Evolutionary conservation across 1,140 invertebrate genomes (phyloP), one percentile per base, ranked within the genome.

Genomic region (Odontomachus brunneus): DNA sequence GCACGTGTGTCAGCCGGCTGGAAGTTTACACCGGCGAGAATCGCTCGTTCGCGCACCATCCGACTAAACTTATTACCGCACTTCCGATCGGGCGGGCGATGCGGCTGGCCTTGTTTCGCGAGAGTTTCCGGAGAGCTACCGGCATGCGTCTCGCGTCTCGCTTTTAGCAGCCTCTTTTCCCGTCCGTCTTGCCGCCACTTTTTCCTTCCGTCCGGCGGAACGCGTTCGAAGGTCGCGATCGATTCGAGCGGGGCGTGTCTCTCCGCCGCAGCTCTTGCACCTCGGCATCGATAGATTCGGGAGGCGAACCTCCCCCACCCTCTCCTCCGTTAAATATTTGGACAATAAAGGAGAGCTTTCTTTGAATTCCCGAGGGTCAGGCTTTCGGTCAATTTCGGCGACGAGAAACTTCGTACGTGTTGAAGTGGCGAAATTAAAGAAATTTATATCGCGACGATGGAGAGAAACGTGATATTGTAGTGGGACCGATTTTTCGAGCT

Each of bases 1-100:
- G 74, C 88, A 89, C 88, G 86, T 88, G 88, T 84, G 86, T 84
- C 76, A 81, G 74, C 75, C 74, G 74, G 48, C 60, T 57, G 53
- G 29, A 83, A 88, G 51, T 88, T 88, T 83, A 88, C 60, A 53
- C 66, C 49, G 19, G 33, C 51, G 67, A 62, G 80, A 33, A 33
- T 11, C 38, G 38, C 38, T 44, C 38, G 38, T 11, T 29, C 66
- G 66, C 73, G 24, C 44, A 29, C 22, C 51, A 33, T 71, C 63
- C 84, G 72, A 29, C 76, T 17, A 84, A 88, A 88, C 87, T 85
- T 69, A 59, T 69, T 74, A 51, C 59, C 51, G 19, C 66, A 44
- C 38, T 22, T 14, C 33, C 44, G 59, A 62, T 75, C 73, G 44
- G 55, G n/a, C 22, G 53, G 44, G 53, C 80, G 38, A 48, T 59